Evolutionary conservation across 2,797 vertebrate species (phyloP).

Genomic region (Sebastes umbrosus): DNA sequence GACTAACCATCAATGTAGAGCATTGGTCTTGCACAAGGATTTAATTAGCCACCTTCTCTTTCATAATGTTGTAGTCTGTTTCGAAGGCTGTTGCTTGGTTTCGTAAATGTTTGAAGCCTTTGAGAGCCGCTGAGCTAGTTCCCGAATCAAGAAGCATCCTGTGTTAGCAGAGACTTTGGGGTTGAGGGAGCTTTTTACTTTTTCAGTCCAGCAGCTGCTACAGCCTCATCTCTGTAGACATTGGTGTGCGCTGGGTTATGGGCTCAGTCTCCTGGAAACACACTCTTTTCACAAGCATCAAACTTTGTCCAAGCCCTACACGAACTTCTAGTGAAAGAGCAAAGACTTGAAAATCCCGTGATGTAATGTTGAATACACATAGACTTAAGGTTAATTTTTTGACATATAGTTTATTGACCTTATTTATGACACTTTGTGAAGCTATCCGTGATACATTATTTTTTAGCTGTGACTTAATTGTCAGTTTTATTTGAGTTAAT

Average conservation of each 20-base stretch:
- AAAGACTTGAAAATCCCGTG: not conserved
- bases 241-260: not conserved
- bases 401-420: not conserved
- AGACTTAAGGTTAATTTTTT: not conserved
- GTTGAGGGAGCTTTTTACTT: not conserved
- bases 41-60: slow-evolving; percentile 13
- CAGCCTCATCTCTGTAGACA: slow-evolving; percentile 3
- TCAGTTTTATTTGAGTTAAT: not conserved
- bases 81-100: slow-evolving; percentile 10
- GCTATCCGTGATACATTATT: not conserved
- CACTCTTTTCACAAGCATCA: no score
- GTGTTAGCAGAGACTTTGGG: slow-evolving; percentile 5
- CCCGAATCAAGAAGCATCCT: slow-evolving; percentile 8
- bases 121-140: slow-evolving; percentile 6
- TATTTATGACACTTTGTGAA: not conserved
- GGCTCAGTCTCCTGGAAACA: not conserved
- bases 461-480: not conserved
- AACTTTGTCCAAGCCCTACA: not conserved
- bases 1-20: not conserved
- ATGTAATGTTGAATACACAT: not conserved
- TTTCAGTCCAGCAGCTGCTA: slow-evolving; percentile 2
- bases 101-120: slow-evolving; percentile 27
- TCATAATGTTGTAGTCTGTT: slow-evolving; percentile 37
- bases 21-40: not conserved
- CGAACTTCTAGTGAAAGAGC: no score